Conservation (phyloP, 2,888 invertebrate genomes). For the Agonopterix alstromeriana region DNA sequence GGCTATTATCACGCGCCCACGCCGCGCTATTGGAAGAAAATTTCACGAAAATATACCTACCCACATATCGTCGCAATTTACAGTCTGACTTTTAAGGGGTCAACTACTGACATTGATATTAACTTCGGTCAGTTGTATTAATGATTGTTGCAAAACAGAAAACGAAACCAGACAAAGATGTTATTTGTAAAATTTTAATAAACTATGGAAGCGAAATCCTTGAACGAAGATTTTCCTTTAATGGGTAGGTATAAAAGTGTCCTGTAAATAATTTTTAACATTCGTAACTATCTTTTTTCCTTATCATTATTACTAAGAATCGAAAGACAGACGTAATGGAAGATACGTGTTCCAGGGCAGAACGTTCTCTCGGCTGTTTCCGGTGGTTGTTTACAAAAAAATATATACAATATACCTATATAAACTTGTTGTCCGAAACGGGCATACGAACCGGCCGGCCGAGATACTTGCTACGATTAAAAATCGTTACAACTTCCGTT, state of each 20-base stretch:
- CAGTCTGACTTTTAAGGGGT: constrained; percentile 37
- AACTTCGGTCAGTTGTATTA: constrained; percentile 5
- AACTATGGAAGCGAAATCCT: neutral
- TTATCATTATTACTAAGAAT: constrained; percentile 61
- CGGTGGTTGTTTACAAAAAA: constrained; percentile 72
- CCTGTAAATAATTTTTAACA: constrained; percentile 34
- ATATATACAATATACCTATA: constrained; percentile 24
- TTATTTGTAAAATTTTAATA: neutral
- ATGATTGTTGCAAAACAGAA: neutral
- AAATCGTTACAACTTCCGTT: constrained; percentile 77
- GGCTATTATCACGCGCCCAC: constrained; percentile 65
- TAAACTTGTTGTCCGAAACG: constrained; percentile 59
- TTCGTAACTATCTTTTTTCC: constrained; percentile 45
- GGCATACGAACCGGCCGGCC: constrained; percentile 53
- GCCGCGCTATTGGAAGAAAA: constrained; percentile 61
- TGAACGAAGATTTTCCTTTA: neutral
- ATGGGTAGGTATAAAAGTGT: constrained; percentile 5
- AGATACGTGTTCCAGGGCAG: constrained; percentile 68
- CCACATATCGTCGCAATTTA: constrained; percentile 41
- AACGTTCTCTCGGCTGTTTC: constrained; percentile 60
- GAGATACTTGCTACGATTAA: constrained; percentile 73
- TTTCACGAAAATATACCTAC: constrained; percentile 50
- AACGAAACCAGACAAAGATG: neutral
- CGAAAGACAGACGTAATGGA: constrained; percentile 64
- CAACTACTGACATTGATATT: constrained; percentile 46